A percentile compares a stretch with the other conserved stretches of the same genome.
These are phyloP conservation scores for Tubulanus polymorphus DNA, from an alignment of 2,888 invertebrate species.

Conservation along the genomic window DNA sequence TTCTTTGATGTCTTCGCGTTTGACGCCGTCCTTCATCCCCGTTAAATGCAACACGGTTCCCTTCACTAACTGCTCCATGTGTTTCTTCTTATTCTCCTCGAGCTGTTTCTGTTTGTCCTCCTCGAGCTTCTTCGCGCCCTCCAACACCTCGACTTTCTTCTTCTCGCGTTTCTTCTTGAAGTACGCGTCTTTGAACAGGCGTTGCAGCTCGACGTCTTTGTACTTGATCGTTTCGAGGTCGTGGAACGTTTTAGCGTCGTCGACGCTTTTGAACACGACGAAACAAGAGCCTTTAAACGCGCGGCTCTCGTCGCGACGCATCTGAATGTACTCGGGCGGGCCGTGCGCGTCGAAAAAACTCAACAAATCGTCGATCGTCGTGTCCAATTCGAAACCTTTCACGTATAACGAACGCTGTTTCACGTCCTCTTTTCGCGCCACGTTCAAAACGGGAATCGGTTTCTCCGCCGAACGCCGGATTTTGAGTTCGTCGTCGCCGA, in stretches of 20 bases:
- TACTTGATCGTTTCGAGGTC: conserved; percentile 68
- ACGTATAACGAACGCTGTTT: conserved; percentile 75
- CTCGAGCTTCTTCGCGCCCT: no score
- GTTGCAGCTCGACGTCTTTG: conserved; percentile 44
- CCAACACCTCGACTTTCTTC: no score
- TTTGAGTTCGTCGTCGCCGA: conserved; percentile 66
- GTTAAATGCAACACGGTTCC: no score
- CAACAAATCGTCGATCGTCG: conserved; percentile 67
- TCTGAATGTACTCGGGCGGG: conserved; percentile 64
- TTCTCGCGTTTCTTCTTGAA: conserved; percentile 58
- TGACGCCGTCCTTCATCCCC: no score
- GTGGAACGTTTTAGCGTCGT: conserved; percentile 76
- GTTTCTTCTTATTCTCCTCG: conserved; percentile 37
- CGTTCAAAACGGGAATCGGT: conserved; percentile 78
- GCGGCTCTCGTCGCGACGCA: conserved; percentile 45
- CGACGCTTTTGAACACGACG: conserved; percentile 75
- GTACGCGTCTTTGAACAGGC: conserved; percentile 39
- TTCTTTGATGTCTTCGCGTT: no score
- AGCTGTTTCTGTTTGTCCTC: conserved; percentile 34
- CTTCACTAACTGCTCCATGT: conserved; percentile 45
- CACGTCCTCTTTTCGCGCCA: conserved; percentile 76
- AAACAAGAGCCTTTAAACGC: conserved; percentile 86
- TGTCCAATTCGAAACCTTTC: conserved; percentile 62
- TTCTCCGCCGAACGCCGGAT: conserved; percentile 70
- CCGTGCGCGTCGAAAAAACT: conserved; percentile 70